Conservation (phyloP, 2,113 vertebrate genomes). For the Rhea pennata region DNA sequence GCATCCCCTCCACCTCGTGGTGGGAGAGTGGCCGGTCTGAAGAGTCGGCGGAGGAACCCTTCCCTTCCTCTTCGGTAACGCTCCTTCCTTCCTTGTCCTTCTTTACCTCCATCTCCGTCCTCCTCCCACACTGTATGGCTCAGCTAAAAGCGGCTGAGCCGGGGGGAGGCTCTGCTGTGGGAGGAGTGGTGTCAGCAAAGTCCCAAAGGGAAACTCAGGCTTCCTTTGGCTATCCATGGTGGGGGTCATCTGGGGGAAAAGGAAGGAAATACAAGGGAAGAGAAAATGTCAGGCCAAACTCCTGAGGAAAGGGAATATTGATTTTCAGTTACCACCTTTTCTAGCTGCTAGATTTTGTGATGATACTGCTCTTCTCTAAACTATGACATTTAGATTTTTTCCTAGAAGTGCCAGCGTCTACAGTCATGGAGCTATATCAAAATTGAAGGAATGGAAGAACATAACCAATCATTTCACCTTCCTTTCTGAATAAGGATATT, state of each 20-base stretch:
- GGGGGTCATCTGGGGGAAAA: background rate
- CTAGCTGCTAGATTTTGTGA: background rate
- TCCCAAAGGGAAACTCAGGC: background rate
- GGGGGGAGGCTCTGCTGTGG: background rate
- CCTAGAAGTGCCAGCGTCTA: background rate
- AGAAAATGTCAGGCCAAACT: background rate
- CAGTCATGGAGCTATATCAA: background rate
- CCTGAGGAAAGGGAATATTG: too few species aligned
- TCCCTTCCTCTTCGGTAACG: too few species aligned
- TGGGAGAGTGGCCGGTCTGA: too few species aligned
- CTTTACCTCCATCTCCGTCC: background rate
- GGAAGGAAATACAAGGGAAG: background rate
- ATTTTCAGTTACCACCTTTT: too few species aligned
- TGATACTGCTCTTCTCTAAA: background rate
- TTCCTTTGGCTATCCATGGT: background rate
- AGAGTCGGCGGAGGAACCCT: too few species aligned
- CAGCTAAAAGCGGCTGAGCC: background rate
- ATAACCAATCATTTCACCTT: background rate
- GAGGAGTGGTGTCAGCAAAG: background rate
- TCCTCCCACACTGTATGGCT: accelerated
- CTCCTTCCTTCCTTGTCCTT: background rate
- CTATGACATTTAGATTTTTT: background rate
- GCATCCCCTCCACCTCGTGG: too few species aligned
- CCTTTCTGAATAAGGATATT: background rate
- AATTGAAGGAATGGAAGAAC: background rate